Base-by-base conservation (phyloP, 1,140 invertebrate genomes). In the Drosophila sechellia region DNA sequence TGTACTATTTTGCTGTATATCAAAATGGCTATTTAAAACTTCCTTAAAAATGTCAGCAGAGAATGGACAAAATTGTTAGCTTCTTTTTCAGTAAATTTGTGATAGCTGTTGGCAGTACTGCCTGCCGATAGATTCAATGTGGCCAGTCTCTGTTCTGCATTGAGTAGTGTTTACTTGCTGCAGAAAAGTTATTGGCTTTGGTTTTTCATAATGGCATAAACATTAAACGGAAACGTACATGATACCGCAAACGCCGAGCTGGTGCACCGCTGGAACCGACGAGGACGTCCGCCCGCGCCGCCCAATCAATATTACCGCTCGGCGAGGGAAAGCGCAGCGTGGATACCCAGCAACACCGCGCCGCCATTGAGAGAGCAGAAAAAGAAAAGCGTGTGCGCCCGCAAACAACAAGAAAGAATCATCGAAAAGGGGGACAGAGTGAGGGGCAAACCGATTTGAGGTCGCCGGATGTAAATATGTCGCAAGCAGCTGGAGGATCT, bases 361-460 rank as follows among this genome's bases (percentile, higher is more conserved):
- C 63, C 78, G 66, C 59, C 77, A 79, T 81, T 81, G 73, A 68
- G 64, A 72, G 61, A 57, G 55, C 63, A 20, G 15, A 11, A 34
- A 17, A 50, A 50, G 48, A 77, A 71, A 80, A 79, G 49, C 59
- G 70, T 59, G 50, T 75, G 39, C 35, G 54, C 76, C 53, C 42
- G 27, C 48, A 77, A 54, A 69, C 54, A 79, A 56, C 57, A 59
- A 58, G 42, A 55, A n/a, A 76, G 57, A 39, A 58, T 17, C 12
- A 74, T 35, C 39, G 6, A 35, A 20, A 3, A 22, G 53, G 31
- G 42, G 20, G 42, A 3, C 20, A 35, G 53, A 40, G 52, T 22
- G 59, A 61, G 54, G 39, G 42, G 17, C 58, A 34, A 63, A 13
- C 54, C 37, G 55, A 34, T 63, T 63, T 55, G 59, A 59, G 59